Evolutionary conservation across 2,113 vertebrate genomes (phyloP).

Genomic region (Xenus cinereus): DNA sequence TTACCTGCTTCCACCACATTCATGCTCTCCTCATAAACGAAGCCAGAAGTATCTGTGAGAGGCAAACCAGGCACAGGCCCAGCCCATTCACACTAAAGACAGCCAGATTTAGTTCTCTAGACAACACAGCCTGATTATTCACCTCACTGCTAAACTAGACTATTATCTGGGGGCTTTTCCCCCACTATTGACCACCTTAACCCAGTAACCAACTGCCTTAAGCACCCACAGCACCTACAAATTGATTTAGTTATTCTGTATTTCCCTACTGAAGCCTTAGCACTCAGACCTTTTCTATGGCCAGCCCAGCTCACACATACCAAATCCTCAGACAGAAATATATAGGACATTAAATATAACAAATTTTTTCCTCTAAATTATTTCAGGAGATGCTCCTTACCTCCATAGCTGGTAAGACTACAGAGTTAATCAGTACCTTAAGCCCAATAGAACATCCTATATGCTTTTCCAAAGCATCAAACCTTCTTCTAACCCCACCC

Average conservation of each 20-base stretch:
- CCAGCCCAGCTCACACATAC: accelerated
- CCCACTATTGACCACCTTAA: background rate
- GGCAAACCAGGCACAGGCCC: background rate
- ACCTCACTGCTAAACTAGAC: background rate
- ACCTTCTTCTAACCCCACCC: accelerated
- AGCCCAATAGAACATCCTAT: accelerated
- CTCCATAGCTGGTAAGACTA: accelerated
- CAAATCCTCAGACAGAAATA: background rate
- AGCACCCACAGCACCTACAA: accelerated
- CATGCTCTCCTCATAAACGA: background rate
- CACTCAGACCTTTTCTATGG: background rate
- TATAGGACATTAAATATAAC: accelerated
- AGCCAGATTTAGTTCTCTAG: background rate
- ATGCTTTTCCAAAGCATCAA: accelerated
- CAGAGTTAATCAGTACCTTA: accelerated
- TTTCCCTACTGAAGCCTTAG: background rate
- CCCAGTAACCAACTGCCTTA: background rate
- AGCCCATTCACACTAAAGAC: background rate
- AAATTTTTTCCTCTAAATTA: accelerated
- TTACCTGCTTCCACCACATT: background rate
- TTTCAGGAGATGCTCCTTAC: background rate
- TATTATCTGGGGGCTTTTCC: background rate
- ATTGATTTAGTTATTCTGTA: background rate
- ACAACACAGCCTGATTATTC: background rate
- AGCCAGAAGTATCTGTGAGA: background rate